These are phyloP conservation scores for Elegia similella DNA, from an alignment of 2,888 invertebrate species.

Conservation along the genomic window DNA sequence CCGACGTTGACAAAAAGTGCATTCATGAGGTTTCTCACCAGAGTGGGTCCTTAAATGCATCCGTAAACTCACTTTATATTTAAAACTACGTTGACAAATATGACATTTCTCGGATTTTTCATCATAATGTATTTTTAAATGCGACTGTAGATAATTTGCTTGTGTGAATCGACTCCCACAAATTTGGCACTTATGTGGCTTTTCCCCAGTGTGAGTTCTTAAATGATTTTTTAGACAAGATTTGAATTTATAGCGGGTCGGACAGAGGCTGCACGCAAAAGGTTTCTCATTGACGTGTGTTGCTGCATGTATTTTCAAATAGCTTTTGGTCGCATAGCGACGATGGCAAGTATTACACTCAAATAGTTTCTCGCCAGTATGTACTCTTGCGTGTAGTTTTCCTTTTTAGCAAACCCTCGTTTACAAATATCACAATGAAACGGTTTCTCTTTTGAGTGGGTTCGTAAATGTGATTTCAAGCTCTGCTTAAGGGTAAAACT, in stretches of 20 bases:
- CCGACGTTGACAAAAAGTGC: background rate
- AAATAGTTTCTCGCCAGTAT: background rate
- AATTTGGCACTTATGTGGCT: background rate
- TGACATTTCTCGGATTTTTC: background rate
- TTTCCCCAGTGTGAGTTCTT: background rate
- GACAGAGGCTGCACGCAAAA: background rate
- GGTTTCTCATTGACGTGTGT: background rate
- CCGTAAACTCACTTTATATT: background rate
- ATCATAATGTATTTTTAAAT: background rate
- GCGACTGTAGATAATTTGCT: background rate
- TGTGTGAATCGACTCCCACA: background rate
- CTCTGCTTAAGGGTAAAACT: background rate
- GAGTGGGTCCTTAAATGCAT: background rate
- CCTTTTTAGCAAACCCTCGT: background rate
- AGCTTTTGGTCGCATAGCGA: background rate
- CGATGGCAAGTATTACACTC: background rate
- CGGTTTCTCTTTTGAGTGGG: background rate
- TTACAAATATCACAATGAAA: background rate
- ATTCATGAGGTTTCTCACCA: background rate
- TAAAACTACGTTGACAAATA: background rate
- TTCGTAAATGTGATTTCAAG: background rate
- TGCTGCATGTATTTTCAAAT: background rate
- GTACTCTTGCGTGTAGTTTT: background rate
- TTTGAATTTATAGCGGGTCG: background rate
- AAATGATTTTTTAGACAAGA: background rate